These are phyloP conservation scores for Eidolon helvum DNA, from an alignment of 2,113 vertebrate species.

Conservation along the genomic window DNA sequence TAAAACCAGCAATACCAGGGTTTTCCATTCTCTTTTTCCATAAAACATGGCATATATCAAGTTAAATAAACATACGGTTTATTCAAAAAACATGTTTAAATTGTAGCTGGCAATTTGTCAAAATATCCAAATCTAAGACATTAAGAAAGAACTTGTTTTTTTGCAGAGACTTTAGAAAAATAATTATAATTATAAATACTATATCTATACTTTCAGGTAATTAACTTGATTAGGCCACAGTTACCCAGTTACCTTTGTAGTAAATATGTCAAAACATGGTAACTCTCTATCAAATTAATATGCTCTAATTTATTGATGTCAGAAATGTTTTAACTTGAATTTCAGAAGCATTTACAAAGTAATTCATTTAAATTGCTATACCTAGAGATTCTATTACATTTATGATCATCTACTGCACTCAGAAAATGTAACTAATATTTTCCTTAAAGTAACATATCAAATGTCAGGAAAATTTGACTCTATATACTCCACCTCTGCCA, in stretches of 20 bases:
- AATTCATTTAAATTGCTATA: constrained; percentile 3
- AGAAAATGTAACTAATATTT: constrained; percentile 53
- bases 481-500: neutral
- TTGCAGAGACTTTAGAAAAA: constrained; percentile 17
- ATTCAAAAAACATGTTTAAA: neutral
- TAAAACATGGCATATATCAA: constrained; percentile 2
- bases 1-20: neutral
- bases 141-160: neutral
- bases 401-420: neutral
- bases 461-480: constrained; percentile 36
- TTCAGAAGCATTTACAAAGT: constrained; percentile 11
- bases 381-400: constrained; percentile 3
- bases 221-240: neutral
- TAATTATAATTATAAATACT: constrained; percentile 30
- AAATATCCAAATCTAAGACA: constrained; percentile 5
- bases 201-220: neutral
- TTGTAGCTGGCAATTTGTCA: neutral
- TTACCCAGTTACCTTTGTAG: neutral
- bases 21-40: constrained; percentile 22
- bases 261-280: neutral
- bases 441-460: constrained; percentile 10
- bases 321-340: constrained; percentile 34
- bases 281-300: neutral
- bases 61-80: constrained; percentile 19
- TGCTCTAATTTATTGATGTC: neutral